These are phyloP conservation scores for Rhynchotus rufescens DNA, from an alignment of 2,797 vertebrate genomes.

Conservation along the genomic window DNA sequence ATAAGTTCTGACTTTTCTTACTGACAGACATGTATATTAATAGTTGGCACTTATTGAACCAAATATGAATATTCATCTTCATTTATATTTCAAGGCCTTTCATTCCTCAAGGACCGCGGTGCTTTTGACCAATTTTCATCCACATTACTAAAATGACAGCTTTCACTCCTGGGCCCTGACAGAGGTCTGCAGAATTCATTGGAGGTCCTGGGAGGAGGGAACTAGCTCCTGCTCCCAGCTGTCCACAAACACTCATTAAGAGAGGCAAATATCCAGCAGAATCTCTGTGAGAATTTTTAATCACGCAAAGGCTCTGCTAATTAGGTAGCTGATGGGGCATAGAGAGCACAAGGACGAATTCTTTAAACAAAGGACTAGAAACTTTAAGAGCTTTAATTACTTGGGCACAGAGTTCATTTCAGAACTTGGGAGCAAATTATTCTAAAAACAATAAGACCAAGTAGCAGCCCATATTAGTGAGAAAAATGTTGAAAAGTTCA, in stretches of 20 bases:
- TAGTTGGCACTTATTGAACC: constrained; percentile 95
- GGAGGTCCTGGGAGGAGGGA: constrained; percentile 92
- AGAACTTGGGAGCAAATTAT: constrained; percentile 99
- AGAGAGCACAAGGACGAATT: constrained; percentile 99
- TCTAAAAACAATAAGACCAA: constrained; percentile 96
- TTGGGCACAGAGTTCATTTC: constrained; percentile 99
- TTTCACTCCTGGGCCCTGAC: constrained; percentile 98
- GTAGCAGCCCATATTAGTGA: constrained; percentile 90
- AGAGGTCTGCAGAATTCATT: constrained; percentile 94
- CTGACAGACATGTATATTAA: constrained; percentile 99
- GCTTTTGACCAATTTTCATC: constrained; percentile 96
- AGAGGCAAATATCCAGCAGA: constrained; percentile 98
- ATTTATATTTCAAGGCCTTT: constrained; percentile 99
- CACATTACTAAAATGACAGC: constrained; percentile 97
- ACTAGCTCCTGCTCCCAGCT: constrained; percentile 92
- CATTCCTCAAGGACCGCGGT: constrained; percentile 89
- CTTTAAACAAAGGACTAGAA: constrained; percentile 99
- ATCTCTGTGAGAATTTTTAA: constrained; percentile 99
- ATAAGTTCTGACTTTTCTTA: constrained; percentile 86
- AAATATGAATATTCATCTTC: constrained; percentile 99
- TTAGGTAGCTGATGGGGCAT: constrained; percentile 99
- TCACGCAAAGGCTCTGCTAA: constrained; percentile 98
- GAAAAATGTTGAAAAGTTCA: constrained; percentile 91
- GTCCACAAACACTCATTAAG: constrained; percentile 99
- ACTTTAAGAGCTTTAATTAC: constrained; percentile 99